Evolutionary conservation across 2,113 vertebrate genomes (phyloP).

Genomic region (Hippocampus comes): DNA sequence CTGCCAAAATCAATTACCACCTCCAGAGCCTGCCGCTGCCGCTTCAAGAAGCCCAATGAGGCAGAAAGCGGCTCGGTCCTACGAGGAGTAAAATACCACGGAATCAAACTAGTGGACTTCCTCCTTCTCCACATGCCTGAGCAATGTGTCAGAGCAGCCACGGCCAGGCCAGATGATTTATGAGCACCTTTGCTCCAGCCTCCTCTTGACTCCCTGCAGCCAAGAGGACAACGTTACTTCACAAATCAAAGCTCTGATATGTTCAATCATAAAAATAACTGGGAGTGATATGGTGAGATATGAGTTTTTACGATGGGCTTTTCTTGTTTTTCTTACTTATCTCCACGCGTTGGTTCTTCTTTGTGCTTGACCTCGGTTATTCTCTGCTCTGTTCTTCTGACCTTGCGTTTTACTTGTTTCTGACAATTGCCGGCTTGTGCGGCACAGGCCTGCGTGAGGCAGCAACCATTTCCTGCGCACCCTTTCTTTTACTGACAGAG

Average conservation of each 20-base stretch:
- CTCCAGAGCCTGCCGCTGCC: slow-evolving; percentile 19
- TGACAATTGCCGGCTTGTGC: slow-evolving; percentile 41
- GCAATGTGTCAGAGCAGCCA: slow-evolving; percentile 54
- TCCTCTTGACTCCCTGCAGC: slow-evolving; percentile 17
- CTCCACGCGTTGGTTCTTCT: slow-evolving; percentile 15
- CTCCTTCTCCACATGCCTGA: slow-evolving; percentile 65
- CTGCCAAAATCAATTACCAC: slow-evolving; percentile 50
- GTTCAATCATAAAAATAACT: slow-evolving; percentile 13
- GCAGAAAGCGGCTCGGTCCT: slow-evolving; percentile 46
- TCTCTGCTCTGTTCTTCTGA: slow-evolving; percentile 49
- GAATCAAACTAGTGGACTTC: slow-evolving; percentile 56
- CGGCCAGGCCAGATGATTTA: slow-evolving; percentile 45
- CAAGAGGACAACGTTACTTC: slow-evolving; percentile 19
- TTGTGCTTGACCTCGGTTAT: slow-evolving; percentile 29
- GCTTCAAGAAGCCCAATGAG: slow-evolving; percentile 42
- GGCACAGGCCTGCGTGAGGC: slow-evolving; percentile 57
- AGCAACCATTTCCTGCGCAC: slow-evolving; percentile 66
- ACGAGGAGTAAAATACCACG: slow-evolving; percentile 30
- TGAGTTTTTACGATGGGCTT: slow-evolving; percentile 14
- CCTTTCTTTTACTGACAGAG: slow-evolving; percentile 61
- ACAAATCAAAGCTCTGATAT: slow-evolving; percentile 25
- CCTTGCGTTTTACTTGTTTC: slow-evolving; percentile 54
- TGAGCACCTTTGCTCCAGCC: slow-evolving; percentile 34
- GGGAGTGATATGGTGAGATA: slow-evolving; percentile 10
- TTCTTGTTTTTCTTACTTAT: slow-evolving; percentile 22